These are phyloP conservation scores for Uropsilus gracilis DNA, from an alignment of 2,113 vertebrate genomes.

Conservation along the genomic window DNA sequence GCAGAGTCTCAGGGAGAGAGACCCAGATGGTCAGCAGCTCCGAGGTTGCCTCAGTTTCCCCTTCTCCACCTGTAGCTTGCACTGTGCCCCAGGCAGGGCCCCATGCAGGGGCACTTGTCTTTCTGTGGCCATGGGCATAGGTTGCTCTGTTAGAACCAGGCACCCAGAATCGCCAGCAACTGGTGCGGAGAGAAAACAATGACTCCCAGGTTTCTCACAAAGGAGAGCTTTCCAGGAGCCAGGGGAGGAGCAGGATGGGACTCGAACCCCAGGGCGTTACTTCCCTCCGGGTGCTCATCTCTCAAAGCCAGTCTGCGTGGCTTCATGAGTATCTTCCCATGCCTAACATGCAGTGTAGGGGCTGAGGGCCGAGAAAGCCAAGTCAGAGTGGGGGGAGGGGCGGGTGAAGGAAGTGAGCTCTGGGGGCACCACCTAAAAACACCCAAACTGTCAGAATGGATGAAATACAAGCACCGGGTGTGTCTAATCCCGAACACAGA, in stretches of 20 bases:
- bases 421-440: background rate
- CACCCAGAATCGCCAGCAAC: background rate
- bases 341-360: background rate
- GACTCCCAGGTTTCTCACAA: background rate
- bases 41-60: background rate
- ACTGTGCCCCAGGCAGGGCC: background rate
- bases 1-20: background rate
- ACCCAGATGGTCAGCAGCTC: background rate
- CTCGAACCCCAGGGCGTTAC: background rate
- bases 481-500: background rate
- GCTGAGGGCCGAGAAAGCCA: background rate
- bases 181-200: background rate
- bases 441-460: too few relatives aligned
- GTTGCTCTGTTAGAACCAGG: background rate
- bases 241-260: background rate
- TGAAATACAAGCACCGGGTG: background rate
- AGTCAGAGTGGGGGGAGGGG: background rate
- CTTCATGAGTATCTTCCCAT: background rate
- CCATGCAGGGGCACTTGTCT: fast-evolving
- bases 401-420: background rate
- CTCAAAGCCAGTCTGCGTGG: background rate
- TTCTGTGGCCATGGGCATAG: background rate
- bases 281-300: background rate
- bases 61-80: background rate
- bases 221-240: background rate